phyloP scores from a whole-genome alignment of 1,140 invertebrate genomes.

The Patella vulgata region DNA sequence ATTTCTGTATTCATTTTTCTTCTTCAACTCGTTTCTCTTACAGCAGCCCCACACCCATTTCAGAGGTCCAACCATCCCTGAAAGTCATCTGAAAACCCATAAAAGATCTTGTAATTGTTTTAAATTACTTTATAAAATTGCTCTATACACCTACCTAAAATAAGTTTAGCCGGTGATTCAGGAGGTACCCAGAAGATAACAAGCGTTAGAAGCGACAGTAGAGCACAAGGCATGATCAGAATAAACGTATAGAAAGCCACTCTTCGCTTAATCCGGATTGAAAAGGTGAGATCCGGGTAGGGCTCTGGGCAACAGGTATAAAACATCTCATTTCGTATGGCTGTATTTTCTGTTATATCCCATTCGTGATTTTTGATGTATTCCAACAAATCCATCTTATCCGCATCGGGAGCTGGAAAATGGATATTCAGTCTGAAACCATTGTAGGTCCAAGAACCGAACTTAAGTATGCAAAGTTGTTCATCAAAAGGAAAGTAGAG shows the following conservation, averaged over 20 bases:
- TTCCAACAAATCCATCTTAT: slow-evolving; percentile 53
- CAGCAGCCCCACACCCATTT: no score
- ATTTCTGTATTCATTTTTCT: no score
- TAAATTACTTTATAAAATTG: no score
- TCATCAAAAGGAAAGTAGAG: slow-evolving; percentile 65
- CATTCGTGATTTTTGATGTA: slow-evolving; percentile 67
- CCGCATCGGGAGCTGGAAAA: slow-evolving; percentile 37
- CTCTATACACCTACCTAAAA: slow-evolving; percentile 63
- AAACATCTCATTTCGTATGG: slow-evolving; percentile 46
- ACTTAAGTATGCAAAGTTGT: slow-evolving; percentile 63
- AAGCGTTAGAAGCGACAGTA: slow-evolving; percentile 64
- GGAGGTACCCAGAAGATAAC: slow-evolving; percentile 68
- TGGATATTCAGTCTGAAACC: slow-evolving; percentile 62
- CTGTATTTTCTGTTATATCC: slow-evolving; percentile 56
- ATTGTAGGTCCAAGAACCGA: slow-evolving; percentile 66
- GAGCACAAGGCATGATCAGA: slow-evolving; percentile 63
- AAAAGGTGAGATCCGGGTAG: slow-evolving; percentile 65
- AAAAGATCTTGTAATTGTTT: no score
- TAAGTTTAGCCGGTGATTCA: slow-evolving; percentile 67
- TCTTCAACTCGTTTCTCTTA: no score
- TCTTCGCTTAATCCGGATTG: slow-evolving; percentile 56
- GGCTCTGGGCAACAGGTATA: slow-evolving; percentile 66
- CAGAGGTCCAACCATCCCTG: no score
- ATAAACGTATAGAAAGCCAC: slow-evolving; percentile 67
- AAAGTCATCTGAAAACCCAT: no score